Conservation (phyloP, 2,888 invertebrate genomes). For the Diploptera punctata region DNA sequence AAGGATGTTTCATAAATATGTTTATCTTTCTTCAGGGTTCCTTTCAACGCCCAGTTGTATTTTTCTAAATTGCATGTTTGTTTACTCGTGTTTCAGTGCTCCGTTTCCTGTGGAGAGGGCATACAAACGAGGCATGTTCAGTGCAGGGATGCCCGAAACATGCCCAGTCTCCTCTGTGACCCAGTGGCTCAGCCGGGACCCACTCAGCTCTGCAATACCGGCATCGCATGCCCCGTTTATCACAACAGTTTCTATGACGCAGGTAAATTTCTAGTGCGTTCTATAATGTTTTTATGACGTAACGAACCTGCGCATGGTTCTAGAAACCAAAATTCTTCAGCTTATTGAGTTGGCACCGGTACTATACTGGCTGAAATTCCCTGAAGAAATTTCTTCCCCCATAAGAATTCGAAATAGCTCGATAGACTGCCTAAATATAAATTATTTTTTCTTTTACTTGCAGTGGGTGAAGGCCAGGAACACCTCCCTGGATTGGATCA, state of each 20-base stretch:
- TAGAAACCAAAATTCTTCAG: too few species aligned
- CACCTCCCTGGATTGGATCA: constrained; percentile 50
- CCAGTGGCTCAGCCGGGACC: constrained; percentile 70
- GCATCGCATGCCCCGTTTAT: constrained; percentile 66
- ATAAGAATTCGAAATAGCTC: too few species aligned
- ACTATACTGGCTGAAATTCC: too few species aligned
- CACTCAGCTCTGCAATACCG: constrained; percentile 76
- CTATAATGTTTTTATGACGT: too few species aligned
- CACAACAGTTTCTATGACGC: constrained; percentile 33
- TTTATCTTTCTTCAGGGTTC: too few species aligned
- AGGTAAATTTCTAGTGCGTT: too few species aligned
- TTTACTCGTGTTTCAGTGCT: constrained; percentile 72
- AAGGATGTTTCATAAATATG: too few species aligned
- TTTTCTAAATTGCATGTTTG: not conserved
- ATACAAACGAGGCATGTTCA: constrained; percentile 82
- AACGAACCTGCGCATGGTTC: too few species aligned
- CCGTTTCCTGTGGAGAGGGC: constrained; percentile 91
- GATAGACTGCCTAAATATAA: too few species aligned
- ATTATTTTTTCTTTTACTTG: not conserved
- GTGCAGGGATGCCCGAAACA: constrained; percentile 70
- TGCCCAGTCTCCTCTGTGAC: constrained; percentile 68
- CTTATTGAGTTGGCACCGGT: too few species aligned
- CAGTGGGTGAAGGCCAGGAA: constrained; percentile 25
- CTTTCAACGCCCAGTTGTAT: not conserved
- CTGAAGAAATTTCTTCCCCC: too few species aligned